phyloP scores from a whole-genome alignment of 2,888 invertebrate species.

The Sicus ferrugineus region DNA sequence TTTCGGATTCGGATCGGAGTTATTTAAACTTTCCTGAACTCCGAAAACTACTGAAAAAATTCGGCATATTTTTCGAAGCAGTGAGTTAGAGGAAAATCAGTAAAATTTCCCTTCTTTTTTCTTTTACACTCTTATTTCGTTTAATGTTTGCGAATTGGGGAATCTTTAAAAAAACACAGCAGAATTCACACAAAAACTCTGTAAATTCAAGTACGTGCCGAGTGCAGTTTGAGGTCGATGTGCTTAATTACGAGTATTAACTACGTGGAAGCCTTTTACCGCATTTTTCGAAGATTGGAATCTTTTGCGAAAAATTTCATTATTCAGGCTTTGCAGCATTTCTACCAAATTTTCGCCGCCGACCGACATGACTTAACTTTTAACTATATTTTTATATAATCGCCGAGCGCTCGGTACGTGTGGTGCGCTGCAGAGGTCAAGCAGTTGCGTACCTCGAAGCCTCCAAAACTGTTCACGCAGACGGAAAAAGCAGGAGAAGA shows the following conservation, averaged over 20 bases:
- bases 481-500: neutral
- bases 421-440: slow-evolving; percentile 22
- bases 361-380: slow-evolving; percentile 15
- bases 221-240: neutral
- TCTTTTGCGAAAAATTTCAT: neutral
- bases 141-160: neutral
- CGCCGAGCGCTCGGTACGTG: slow-evolving; percentile 16
- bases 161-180: neutral
- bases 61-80: no score
- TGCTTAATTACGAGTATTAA: neutral
- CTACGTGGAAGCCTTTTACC: neutral
- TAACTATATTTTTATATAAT: slow-evolving; percentile 11
- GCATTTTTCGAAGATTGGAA: slow-evolving; percentile 3
- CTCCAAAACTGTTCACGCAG: neutral
- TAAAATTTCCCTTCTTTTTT: neutral
- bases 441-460: neutral
- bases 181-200: no score
- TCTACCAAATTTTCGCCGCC: slow-evolving; percentile 5
- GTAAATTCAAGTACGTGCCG: neutral
- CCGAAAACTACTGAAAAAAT: no score
- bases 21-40: no score
- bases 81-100: no score
- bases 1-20: no score
- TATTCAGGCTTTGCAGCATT: neutral
- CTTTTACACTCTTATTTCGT: neutral